Conservation (phyloP, 2,113 vertebrate genomes). For the Oryzias curvinotus region DNA sequence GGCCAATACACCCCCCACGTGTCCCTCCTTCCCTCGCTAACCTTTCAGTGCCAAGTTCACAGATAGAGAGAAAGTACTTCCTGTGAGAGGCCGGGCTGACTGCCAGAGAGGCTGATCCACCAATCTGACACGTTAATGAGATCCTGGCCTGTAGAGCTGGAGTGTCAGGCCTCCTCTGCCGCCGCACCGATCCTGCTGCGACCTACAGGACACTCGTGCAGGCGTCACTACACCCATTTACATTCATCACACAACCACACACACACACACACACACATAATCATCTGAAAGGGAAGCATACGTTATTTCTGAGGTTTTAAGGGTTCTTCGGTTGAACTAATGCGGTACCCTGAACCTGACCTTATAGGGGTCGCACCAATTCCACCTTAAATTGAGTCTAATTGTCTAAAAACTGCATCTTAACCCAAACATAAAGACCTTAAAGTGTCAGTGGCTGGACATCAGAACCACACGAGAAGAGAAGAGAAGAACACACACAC, state of each 20-base stretch:
- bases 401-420: too few relatives aligned
- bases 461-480: slow-evolving; percentile 6
- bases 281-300: slow-evolving; percentile 4
- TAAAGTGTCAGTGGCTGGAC: background rate
- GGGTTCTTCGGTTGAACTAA: too few relatives aligned
- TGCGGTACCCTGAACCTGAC: too few relatives aligned
- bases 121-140: slow-evolving; percentile 97
- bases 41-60: slow-evolving; percentile 73
- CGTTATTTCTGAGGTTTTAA: too few relatives aligned
- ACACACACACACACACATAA: slow-evolving; percentile 27
- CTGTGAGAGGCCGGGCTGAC: slow-evolving; percentile 79
- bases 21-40: slow-evolving; percentile 51
- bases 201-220: slow-evolving; percentile 41
- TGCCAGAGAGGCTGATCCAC: slow-evolving; percentile 86
- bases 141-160: slow-evolving; percentile 79
- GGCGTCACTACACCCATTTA: slow-evolving; percentile 22
- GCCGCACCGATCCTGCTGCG: slow-evolving; percentile 56
- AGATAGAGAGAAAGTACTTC: slow-evolving; percentile 74
- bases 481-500: slow-evolving; percentile 44
- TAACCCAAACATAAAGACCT: too few relatives aligned
- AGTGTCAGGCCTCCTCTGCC: slow-evolving; percentile 80
- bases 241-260: slow-evolving; percentile 42
- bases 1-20: slow-evolving; percentile 45
- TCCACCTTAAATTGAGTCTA: too few relatives aligned
- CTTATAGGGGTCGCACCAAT: too few relatives aligned